These are phyloP conservation scores for Epinephelus malabaricus DNA, from an alignment of 2,797 vertebrate species.

Conservation along the genomic window DNA sequence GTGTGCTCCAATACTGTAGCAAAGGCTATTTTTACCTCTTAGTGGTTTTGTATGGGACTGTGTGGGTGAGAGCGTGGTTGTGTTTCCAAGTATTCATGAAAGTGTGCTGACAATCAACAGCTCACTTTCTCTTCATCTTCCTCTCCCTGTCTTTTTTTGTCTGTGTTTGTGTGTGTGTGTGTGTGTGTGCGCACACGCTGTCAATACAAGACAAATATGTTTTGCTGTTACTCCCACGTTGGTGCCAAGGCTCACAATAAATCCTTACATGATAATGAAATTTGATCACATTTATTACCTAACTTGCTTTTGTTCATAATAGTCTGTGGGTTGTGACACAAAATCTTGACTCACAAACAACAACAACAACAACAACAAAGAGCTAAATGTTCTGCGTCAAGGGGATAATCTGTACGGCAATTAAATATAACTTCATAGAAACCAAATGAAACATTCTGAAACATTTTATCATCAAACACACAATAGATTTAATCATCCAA, in stretches of 20 bases:
- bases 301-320: conserved; percentile 1
- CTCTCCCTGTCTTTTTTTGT: not conserved
- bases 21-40: conserved; percentile 57
- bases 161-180: not conserved
- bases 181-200: not conserved
- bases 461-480: not conserved
- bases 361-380: not conserved
- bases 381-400: not conserved
- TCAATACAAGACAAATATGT: conserved; percentile 36
- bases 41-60: conserved; percentile 24
- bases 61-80: conserved; percentile 41
- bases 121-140: conserved; percentile 19
- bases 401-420: not conserved
- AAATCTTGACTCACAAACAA: not conserved
- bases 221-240: conserved; percentile 38
- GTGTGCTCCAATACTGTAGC: conserved; percentile 40
- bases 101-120: conserved; percentile 22
- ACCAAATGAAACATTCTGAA: not conserved
- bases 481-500: not conserved
- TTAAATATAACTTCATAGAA: not conserved
- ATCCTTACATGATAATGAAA: conserved; percentile 31
- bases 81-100: conserved; percentile 39
- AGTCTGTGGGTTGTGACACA: not conserved
- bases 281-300: conserved; percentile 31
- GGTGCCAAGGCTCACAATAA: conserved; percentile 24